Evolutionary conservation across 2,888 invertebrate species (phyloP).

Genomic region (Lepetodrilus schrolli): DNA sequence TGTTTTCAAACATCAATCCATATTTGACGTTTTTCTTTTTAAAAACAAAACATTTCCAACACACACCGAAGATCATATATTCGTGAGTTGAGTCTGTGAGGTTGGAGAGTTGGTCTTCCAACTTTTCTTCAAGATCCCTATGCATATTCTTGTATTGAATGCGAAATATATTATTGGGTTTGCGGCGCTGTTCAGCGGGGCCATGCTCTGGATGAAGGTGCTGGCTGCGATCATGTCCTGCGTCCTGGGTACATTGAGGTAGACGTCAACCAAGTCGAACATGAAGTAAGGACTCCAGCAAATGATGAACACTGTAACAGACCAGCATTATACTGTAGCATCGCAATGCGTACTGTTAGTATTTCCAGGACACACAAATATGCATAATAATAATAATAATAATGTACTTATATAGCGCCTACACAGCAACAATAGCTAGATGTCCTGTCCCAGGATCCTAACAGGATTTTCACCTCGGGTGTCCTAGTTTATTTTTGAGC

Average conservation of each 20-base stretch:
- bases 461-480: too few species aligned
- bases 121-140: constrained; percentile 76
- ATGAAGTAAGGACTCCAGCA: constrained; percentile 66
- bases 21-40: too few species aligned
- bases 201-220: constrained; percentile 92
- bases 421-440: too few species aligned
- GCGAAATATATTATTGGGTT: constrained; percentile 95
- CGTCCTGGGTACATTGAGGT: constrained; percentile 33
- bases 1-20: too few species aligned
- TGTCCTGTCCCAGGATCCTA: too few species aligned
- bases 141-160: constrained; percentile 91
- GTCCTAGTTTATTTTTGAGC: too few species aligned
- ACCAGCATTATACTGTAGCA: too few species aligned
- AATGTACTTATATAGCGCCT: too few species aligned
- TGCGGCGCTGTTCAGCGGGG: constrained; percentile 93
- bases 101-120: constrained; percentile 38
- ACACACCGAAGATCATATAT: constrained; percentile 11
- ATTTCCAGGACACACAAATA: too few species aligned
- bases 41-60: too few species aligned
- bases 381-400: too few species aligned
- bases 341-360: too few species aligned
- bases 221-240: constrained; percentile 81
- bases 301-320: constrained; percentile 63
- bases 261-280: constrained; percentile 56
- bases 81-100: constrained; percentile 23